Evolutionary conservation across 2,888 invertebrate genomes (phyloP).

Genomic region (Caenorhabditis panamensis): DNA sequence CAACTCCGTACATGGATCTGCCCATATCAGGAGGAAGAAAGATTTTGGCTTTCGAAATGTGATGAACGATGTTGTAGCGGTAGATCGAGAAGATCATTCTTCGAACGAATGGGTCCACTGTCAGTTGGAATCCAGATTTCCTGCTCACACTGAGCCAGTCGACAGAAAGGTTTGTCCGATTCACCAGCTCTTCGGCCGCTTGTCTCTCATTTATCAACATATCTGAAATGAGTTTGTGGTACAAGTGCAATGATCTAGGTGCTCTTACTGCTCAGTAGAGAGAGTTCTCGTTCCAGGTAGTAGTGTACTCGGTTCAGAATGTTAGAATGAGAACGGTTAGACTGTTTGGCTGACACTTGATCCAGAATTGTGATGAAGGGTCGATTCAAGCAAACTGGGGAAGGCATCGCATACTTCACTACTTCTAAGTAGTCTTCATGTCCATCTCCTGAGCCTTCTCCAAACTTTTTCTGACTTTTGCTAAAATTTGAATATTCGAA

Average conservation of each 20-base stretch:
- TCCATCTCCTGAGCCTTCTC: slow-evolving; percentile 58
- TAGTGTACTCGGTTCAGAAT: slow-evolving; percentile 66
- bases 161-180: slow-evolving; percentile 68
- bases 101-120: slow-evolving; percentile 76
- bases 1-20: slow-evolving; percentile 81
- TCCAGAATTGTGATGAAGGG: slow-evolving; percentile 81
- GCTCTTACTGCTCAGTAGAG: slow-evolving; percentile 47
- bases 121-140: slow-evolving; percentile 65
- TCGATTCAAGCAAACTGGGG: slow-evolving; percentile 80
- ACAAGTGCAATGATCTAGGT: background rate
- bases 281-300: slow-evolving; percentile 69
- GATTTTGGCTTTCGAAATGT: slow-evolving; percentile 71
- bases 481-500: slow-evolving; percentile 51
- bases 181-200: slow-evolving; percentile 65
- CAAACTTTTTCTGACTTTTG: slow-evolving; percentile 77
- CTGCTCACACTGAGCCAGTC: slow-evolving; percentile 61
- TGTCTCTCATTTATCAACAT: slow-evolving; percentile 71
- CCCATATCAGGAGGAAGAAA: slow-evolving; percentile 76
- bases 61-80: slow-evolving; percentile 72
- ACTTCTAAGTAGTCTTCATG: slow-evolving; percentile 64
- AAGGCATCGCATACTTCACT: slow-evolving; percentile 77
- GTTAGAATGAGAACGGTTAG: slow-evolving; percentile 49
- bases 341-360: slow-evolving; percentile 71
- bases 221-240: slow-evolving; percentile 57
- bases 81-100: slow-evolving; percentile 74